Evolutionary conservation across 2,797 vertebrate genomes (phyloP).

Genomic region (Lerista edwardsae): DNA sequence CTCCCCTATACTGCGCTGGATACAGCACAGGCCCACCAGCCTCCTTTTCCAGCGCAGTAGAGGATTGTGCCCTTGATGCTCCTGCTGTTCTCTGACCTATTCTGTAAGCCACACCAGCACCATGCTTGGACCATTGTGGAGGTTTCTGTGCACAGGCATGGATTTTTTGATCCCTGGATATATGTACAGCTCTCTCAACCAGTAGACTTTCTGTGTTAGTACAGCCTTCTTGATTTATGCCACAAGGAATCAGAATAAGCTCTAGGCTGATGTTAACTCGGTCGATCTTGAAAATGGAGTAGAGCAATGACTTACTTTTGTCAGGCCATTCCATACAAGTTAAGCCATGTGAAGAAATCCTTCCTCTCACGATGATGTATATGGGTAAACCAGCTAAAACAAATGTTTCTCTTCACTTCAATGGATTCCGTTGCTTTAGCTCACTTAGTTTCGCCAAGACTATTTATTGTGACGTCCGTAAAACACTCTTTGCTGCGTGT

Average conservation of each 20-base stretch:
- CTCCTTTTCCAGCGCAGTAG: too few species aligned
- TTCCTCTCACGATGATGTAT: conserved; percentile 13
- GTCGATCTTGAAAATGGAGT: conserved; percentile 32
- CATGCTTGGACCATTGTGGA: background rate
- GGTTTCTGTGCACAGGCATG: background rate
- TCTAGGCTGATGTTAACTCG: conserved; percentile 22
- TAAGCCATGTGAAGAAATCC: conserved; percentile 41
- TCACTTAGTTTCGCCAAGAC: conserved; percentile 40
- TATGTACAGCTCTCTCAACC: background rate
- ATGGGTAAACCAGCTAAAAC: conserved; percentile 48
- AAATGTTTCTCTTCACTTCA: conserved; percentile 58
- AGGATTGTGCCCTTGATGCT: too few species aligned
- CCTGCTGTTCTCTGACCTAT: background rate
- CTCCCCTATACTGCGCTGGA: too few species aligned
- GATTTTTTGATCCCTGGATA: background rate
- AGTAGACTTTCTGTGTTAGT: background rate
- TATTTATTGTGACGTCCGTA: conserved; percentile 58
- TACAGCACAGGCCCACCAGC: too few species aligned
- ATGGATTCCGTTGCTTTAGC: conserved; percentile 42
- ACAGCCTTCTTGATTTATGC: background rate
- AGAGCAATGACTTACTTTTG: conserved; percentile 16
- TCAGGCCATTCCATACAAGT: conserved; percentile 29
- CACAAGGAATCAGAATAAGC: conserved; percentile 11
- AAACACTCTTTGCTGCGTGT: conserved; percentile 50
- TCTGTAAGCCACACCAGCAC: background rate